phyloP scores from a whole-genome alignment of 2,797 vertebrate species.

The Denticeps clupeoides region DNA sequence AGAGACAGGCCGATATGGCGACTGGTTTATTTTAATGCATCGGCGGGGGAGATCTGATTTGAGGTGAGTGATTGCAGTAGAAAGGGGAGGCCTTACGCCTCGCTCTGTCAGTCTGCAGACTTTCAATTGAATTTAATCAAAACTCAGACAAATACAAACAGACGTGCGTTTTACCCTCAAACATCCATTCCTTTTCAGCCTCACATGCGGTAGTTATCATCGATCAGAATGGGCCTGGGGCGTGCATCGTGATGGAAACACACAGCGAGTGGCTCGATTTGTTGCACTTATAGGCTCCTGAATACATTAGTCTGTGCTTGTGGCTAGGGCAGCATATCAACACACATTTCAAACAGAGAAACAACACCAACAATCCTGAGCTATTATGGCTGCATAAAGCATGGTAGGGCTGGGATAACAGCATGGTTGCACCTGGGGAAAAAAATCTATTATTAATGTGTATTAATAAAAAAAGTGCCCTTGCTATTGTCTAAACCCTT shows the following conservation, averaged over 20 bases:
- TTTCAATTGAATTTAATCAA: conserved; percentile 28
- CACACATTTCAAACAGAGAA: no score
- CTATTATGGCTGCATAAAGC: no score
- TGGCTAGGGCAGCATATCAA: no score
- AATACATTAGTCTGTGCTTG: conserved; percentile 36
- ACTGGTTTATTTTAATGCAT: conserved; percentile 54
- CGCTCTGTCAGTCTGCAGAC: conserved; percentile 42
- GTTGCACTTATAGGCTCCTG: conserved; percentile 33
- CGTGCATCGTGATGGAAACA: conserved; percentile 40
- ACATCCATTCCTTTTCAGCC: background rate
- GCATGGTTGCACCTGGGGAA: no score
- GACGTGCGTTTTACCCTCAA: conserved; percentile 15
- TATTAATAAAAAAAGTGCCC: no score
- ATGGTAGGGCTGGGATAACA: no score
- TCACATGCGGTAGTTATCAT: conserved; percentile 24
- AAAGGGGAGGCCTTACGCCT: conserved; percentile 32
- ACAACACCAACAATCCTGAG: no score
- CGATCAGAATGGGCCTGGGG: conserved; percentile 33
- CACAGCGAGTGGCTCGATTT: background rate
- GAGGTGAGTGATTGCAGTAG: conserved; percentile 41
- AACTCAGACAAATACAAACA: conserved; percentile 45
- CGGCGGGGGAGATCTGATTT: conserved; percentile 36
- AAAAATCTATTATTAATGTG: no score
- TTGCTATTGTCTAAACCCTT: no score
- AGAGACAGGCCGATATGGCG: no score